Evolutionary conservation across 2,113 vertebrate species (phyloP), one percentile per base, ranked within the genome.

Genomic region (Sinocyclocheilus anshuiensis): DNA sequence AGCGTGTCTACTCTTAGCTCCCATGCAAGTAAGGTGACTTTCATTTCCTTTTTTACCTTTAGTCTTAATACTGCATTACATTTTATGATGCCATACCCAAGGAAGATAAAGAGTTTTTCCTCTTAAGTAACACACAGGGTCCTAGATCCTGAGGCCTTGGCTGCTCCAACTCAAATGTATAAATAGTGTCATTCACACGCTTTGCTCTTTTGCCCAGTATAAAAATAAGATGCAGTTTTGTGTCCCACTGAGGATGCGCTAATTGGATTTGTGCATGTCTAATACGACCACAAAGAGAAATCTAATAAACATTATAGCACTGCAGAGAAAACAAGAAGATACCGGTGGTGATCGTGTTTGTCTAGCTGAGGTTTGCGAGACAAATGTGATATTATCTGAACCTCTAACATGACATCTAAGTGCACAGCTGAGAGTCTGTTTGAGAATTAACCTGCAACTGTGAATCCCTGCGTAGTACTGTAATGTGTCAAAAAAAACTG

Each of bases 121-220:
- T 39, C 12, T 63, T 63, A 26, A 63, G 15, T 80, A 1, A 81
- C 20, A 42, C 13, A 16, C 79, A 82, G 79, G 78, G 85, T 85
- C 84, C 86, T 87, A 87, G 72, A 45, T 88, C 80, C 65, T 89
- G 89, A 90, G 86, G 84, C 76, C 36, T 84, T 59, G 88, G 86
- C 87, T 90, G 87, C 80, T 86, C 80, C 89, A 91, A 89, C 91
- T 85, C 91, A 86, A 22, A 67, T 65, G 87, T 87, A 89, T 90
- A 92, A 91, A 91, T 86, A 89, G 90, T 88, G 87, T 79, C 72
- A 84, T 89, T 84, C 87, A 90, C 84, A 83, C 77, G 12, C 59
- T 76, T 67, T 83, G 26, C 65, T 69, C 33, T 75, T 57, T 29
- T 77, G 59, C 76, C 39, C 55, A 77, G 13, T 84, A 39, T 18